phyloP scores from a whole-genome alignment of 2,888 invertebrate species.

The Noctua janthina region DNA sequence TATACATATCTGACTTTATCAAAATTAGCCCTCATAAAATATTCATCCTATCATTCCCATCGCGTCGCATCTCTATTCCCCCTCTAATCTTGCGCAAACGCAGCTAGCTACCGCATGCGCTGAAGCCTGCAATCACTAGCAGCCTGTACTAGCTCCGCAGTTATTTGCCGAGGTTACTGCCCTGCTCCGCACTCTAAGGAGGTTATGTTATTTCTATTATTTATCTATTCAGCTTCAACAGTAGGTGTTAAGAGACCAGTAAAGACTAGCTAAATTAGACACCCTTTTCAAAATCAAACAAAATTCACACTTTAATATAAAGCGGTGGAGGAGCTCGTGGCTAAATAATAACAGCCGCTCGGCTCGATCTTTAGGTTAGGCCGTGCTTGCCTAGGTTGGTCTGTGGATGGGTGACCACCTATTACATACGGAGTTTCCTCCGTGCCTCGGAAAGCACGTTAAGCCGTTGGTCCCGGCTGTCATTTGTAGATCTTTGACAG shows the following conservation, averaged over 20 bases:
- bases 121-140: conserved; percentile 58
- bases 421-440: too few relatives aligned
- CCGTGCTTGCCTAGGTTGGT: too few relatives aligned
- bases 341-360: too few relatives aligned
- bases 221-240: conserved; percentile 24
- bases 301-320: background rate
- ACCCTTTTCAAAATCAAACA: background rate
- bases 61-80: conserved; percentile 27
- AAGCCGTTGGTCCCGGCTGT: too few relatives aligned
- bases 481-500: too few relatives aligned
- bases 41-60: conserved; percentile 15
- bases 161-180: conserved; percentile 62
- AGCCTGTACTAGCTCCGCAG: conserved; percentile 44
- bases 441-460: too few relatives aligned
- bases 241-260: background rate
- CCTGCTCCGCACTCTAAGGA: conserved; percentile 25
- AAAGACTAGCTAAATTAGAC: background rate
- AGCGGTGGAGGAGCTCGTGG: too few relatives aligned
- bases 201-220: conserved; percentile 40
- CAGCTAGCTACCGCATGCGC: conserved; percentile 58
- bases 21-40: background rate
- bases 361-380: too few relatives aligned
- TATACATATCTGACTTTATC: too few relatives aligned
- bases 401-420: too few relatives aligned
- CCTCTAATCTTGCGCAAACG: conserved; percentile 47